Percentiles rank a stretch among this genome's conserved stretches.
Evolutionary conservation across 2,797 vertebrate species (phyloP).

Genomic region (Siniperca undulata): DNA sequence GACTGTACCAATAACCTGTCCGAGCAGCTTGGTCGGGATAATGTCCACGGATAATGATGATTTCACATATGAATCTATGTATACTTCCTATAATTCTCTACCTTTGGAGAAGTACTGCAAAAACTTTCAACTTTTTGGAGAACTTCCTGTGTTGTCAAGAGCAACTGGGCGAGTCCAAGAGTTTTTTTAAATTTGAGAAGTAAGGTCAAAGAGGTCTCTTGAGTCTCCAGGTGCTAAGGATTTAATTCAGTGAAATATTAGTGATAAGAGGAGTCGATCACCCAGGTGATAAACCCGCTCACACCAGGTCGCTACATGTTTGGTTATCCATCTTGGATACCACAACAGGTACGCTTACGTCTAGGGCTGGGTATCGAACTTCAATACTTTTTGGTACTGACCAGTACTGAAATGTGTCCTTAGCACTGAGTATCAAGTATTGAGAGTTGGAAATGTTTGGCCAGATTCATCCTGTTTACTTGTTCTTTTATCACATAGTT

Average conservation of each 20-base stretch:
- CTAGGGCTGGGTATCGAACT: constrained; percentile 14
- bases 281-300: not conserved
- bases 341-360: constrained; percentile 9
- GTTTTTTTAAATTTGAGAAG: not conserved
- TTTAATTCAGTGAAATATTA: constrained; percentile 18
- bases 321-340: constrained; percentile 2
- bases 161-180: not conserved
- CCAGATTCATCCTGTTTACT: not conserved
- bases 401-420: constrained; percentile 1
- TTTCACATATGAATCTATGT: not conserved
- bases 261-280: not conserved
- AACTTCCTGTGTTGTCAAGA: not conserved
- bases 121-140: not conserved
- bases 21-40: not conserved
- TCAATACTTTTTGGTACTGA: not conserved
- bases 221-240: constrained; percentile 11
- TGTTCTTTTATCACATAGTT: constrained; percentile 14
- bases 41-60: not conserved
- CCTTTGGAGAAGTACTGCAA: constrained; percentile 12
- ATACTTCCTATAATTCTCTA: constrained; percentile 8
- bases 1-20: not conserved
- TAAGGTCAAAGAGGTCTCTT: not conserved
- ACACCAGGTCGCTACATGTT: not conserved
- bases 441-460: not conserved
- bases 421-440: not conserved